A percentile compares a stretch with the other conserved stretches of the same genome.
phyloP scores from a whole-genome alignment of 2,797 vertebrate genomes.

The Poeciliopsis paucimaculata region DNA sequence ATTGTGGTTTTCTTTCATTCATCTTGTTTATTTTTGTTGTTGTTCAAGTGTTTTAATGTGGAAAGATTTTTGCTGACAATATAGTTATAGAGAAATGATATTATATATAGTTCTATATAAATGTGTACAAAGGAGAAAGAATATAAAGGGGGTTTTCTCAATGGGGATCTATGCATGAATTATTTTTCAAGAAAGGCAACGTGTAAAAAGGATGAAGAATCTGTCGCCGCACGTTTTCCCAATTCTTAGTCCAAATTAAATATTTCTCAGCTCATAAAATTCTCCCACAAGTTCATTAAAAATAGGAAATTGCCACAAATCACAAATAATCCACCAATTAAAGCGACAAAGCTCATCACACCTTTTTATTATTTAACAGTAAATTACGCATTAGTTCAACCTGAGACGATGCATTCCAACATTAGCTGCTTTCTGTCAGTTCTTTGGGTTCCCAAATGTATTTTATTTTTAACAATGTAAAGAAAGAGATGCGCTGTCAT shows the following conservation, averaged over 20 bases:
- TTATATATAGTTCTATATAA: constrained; percentile 84
- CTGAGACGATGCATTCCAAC: neutral
- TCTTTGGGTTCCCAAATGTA: neutral
- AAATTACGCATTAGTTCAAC: neutral
- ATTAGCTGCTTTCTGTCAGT: constrained; percentile 19
- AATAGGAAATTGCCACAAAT: constrained; percentile 5
- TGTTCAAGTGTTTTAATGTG: constrained; percentile 73
- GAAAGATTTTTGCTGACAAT: constrained; percentile 75
- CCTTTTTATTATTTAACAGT: neutral
- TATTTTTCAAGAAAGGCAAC: constrained; percentile 75
- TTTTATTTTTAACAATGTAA: neutral
- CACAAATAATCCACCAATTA: neutral
- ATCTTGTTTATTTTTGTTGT: constrained; percentile 51
- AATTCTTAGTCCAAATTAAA: constrained; percentile 53
- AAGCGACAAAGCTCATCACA: neutral
- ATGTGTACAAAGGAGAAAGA: constrained; percentile 83
- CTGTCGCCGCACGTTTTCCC: constrained; percentile 76
- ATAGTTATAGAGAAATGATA: constrained; percentile 82
- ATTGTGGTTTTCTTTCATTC: constrained; percentile 64
- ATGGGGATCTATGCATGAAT: constrained; percentile 85
- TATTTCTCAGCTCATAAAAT: constrained; percentile 35
- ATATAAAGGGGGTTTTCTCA: constrained; percentile 80
- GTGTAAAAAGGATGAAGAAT: constrained; percentile 58
- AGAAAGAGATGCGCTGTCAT: neutral
- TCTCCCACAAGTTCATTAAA: constrained; percentile 2